Conservation (phyloP, 2,113 vertebrate species). For the Carassius carassius region DNA sequence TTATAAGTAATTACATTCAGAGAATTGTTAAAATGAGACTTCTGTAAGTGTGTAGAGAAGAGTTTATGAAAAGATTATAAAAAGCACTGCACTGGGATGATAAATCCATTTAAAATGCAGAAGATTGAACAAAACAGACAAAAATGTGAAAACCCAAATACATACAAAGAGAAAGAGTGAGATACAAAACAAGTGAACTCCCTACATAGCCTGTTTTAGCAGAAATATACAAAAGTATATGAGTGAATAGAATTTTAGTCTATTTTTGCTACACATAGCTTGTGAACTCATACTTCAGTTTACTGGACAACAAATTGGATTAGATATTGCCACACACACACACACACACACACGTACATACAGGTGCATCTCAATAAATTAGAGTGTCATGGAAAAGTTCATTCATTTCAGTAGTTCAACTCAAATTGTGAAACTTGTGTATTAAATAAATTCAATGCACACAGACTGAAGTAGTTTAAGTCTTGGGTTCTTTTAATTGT, state of each 20-base stretch:
- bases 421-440: too few relatives aligned
- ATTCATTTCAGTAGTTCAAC: too few relatives aligned
- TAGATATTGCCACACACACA: too few relatives aligned
- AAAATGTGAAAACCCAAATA: background rate
- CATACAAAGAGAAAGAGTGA: background rate
- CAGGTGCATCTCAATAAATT: too few relatives aligned
- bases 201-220: background rate
- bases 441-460: too few relatives aligned
- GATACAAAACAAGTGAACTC: background rate
- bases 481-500: too few relatives aligned
- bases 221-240: background rate
- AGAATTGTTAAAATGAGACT: slow-evolving; percentile 25
- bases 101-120: slow-evolving; percentile 1
- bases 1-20: background rate
- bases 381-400: too few relatives aligned
- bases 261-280: background rate
- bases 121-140: slow-evolving; percentile 11
- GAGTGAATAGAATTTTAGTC: background rate
- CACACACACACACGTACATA: too few relatives aligned
- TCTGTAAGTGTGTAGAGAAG: background rate
- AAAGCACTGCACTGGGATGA: background rate
- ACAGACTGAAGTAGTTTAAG: too few relatives aligned
- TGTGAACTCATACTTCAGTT: background rate
- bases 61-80: slow-evolving; percentile 4
- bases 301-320: background rate